Evolutionary conservation across 2,797 vertebrate genomes (phyloP), one percentile per base, ranked within the genome.

Genomic region (Nyctibius grandis): DNA sequence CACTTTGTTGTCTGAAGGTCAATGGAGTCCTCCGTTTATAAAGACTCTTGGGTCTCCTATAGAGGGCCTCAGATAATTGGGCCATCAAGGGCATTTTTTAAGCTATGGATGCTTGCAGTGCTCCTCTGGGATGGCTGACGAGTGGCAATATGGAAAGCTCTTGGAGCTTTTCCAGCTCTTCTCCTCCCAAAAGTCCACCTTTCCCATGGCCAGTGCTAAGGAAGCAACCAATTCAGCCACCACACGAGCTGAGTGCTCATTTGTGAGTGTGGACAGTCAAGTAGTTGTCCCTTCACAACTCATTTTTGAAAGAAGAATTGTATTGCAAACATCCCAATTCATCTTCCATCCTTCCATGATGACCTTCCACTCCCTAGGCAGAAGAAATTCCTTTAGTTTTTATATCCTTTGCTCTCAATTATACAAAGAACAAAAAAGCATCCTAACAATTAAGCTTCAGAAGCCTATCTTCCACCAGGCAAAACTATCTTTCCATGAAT

Each of bases 161-260:
- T 13, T 42, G 15, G 34, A 88, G 44, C 6, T 61, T 57, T 82
- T 50, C 76, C 76, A 91, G 75, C 29, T 81, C 26, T 64, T 47
- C 47, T 53, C 17, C 40, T 73, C 60, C 17, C 31, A 48, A 18
- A 54, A 83, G 29, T 23, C n/a, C 50, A 34, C 33, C 50, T 14
- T 72, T 64, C n/a, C n/a, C 48, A 85, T 80, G 36, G 48, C 9
- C 64, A 64, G n/a, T 17, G 31, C 23, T 80, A 64, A 70, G 26
- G 65, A 88, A 51, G 20, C 5, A n/a, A 34, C 4, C 5, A 7
- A 12, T 54, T 78, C 33, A 69, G 48, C 65, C 67, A 72, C 51
- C 6, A 7, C 4, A 8, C 0, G 7, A 87, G 44, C 33, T 2
- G 2, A 44, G 21, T 5, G 57, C 42, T 81, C 42, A 2, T 5